Conservation (phyloP, 2,888 invertebrate genomes). For the Zootermopsis nevadensis region DNA sequence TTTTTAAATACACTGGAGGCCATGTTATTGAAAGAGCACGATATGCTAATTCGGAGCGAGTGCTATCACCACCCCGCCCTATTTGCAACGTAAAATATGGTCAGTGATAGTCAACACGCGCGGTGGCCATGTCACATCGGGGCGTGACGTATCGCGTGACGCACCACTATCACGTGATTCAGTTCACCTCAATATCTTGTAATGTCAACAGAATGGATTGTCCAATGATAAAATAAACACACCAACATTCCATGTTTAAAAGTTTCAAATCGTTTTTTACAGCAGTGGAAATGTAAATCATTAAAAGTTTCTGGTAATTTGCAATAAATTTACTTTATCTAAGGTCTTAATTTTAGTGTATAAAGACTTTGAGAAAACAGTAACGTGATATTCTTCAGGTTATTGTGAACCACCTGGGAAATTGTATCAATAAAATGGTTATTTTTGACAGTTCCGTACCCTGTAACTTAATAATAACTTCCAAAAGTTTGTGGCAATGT, state of each 20-base stretch:
- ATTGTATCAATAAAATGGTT: not conserved
- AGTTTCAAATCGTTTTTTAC: not conserved
- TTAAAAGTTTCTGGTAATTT: not conserved
- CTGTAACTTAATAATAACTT: too few relatives aligned
- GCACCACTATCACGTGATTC: slow-evolving; percentile 14
- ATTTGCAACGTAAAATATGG: slow-evolving; percentile 45
- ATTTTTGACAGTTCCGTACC: not conserved
- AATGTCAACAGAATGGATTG: slow-evolving; percentile 45
- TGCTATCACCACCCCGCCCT: slow-evolving; percentile 46
- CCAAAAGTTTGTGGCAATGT: too few relatives aligned
- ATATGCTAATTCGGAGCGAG: slow-evolving; percentile 38
- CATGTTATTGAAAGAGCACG: not conserved
- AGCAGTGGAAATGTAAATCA: not conserved
- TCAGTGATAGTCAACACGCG: slow-evolving; percentile 43
- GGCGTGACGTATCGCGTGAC: slow-evolving; percentile 17
- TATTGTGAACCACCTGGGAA: not conserved
- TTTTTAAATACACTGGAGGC: not conserved
- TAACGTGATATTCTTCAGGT: not conserved
- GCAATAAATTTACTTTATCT: not conserved
- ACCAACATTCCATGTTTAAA: not conserved
- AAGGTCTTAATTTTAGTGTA: not conserved
- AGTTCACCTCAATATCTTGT: slow-evolving; percentile 23
- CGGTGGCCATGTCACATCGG: slow-evolving; percentile 28
- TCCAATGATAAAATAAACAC: not conserved
- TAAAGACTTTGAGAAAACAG: not conserved